Base-by-base conservation (phyloP, 1,140 invertebrate genomes). In the Zaprionus kolodkinae region DNA sequence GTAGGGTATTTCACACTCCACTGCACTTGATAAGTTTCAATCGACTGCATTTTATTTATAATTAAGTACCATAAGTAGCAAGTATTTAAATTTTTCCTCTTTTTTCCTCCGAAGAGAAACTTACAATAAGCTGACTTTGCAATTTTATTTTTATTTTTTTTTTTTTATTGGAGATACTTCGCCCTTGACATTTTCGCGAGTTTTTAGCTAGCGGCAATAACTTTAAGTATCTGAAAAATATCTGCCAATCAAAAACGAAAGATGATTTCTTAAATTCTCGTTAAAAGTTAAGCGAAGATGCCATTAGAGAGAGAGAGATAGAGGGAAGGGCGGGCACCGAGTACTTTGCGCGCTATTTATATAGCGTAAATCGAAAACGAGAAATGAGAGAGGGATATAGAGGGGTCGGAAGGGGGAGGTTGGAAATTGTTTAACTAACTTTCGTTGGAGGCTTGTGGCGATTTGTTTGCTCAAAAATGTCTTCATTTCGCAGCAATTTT, bases 351-450 rank as follows among this genome's bases (percentile, higher is more conserved):
- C 13, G 17, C 13, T 62, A 54, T 63, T 63, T 36, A 36, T 50
- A 36, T 27, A 36, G 45, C 48, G 13, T 10, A 25, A 52, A 64
- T 54, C 33, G 48, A 52, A 65, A 35, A 15, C 11, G 3, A 17
- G 36, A 25, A 6, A 6, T 13, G n/a, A 52, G 7, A 7, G 43
- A 45, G 15, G 33, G 38, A 3, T 43, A 15, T 11, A 35, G 45
- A 15, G 12, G 30, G 21, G n/a, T n/a, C n/a, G n/a, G 21, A 2
- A 21, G 21, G 21, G 21, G 21, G 21, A 21, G n/a, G n/a, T n/a
- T 15, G 60, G 21, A 60, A 76, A 75, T 72, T 72, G 72, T 66
- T 80, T 59, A 68, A 50, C 68, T 68, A 57, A 81, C 45, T 77
- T 69, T 36, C 12, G 15, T 15, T 21, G 38, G 13, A 21, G 36